Evolutionary conservation across 2,113 vertebrate genomes (phyloP), one percentile per base, ranked within the genome.

Genomic region (Strix uralensis): DNA sequence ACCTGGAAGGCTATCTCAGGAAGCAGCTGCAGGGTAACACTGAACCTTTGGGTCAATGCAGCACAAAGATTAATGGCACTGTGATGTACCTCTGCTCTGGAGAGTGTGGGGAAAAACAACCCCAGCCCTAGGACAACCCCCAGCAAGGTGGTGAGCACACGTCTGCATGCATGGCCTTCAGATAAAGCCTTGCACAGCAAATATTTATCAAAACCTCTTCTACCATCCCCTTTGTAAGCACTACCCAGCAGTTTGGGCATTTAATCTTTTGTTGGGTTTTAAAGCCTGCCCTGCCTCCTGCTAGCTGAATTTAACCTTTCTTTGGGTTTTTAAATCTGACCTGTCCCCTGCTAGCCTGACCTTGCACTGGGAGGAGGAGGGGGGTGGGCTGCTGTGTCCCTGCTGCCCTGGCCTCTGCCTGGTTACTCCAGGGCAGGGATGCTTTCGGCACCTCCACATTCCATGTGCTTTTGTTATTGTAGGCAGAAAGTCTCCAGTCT

Each of bases 1-100:
- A 93, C 94, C 90, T 95, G 81, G 54, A 55, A 75, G 38, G 58
- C 19, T 54, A 44, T 66, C 58, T 77, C 70, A 73, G 96, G 96
- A 97, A 96, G 94, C 97, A 96, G 95, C 95, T 95, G 96, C 94
- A 82, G 92, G 62, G 62, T 81, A 72, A 86, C 87, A 92, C 47
- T 2, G 46, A 65, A 11, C 0, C 3, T 65, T 65, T 70, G 54
- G 62, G 86, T 92, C 73, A 89, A 4, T 14, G 42, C 40, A 82
- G 81, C 62, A 47, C 27, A 10, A 65, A 93, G 89, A 74, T 95
- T 89, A 71, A 92, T 55, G 52, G 73, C 8, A 27, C 20, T 54
- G 44, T 38, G 44, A 3, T 62, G 51, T 46, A 81, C 87, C 66
- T 94, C 81, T 84, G 92, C 78, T 85, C 94, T 82, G 74, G 44